These are phyloP conservation scores for Sisyra terminalis DNA, from an alignment of 2,888 invertebrate genomes.

Conservation along the genomic window DNA sequence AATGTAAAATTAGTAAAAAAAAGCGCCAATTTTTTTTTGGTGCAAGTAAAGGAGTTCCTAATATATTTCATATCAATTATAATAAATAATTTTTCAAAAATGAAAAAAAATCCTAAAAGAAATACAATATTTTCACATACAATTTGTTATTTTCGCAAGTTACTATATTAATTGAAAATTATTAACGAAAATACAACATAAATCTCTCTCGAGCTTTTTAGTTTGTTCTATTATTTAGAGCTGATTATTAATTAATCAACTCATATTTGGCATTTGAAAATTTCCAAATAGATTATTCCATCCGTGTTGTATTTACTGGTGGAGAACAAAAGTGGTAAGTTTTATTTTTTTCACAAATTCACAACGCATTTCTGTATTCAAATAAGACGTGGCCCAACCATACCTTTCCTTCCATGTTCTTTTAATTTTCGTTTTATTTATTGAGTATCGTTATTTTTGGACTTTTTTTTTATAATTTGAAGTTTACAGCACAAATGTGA, in stretches of 20 bases:
- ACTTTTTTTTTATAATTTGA: neutral
- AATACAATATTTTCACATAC: too few relatives aligned
- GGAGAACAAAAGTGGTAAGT: neutral
- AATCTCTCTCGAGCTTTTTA: too few relatives aligned
- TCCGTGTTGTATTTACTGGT: conserved; percentile 1
- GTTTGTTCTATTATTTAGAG: too few relatives aligned
- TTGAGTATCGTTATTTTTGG: conserved; percentile 2
- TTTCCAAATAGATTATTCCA: neutral
- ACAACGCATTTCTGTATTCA: too few relatives aligned
- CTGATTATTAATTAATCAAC: too few relatives aligned
- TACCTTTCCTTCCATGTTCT: neutral
- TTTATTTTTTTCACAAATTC: too few relatives aligned
- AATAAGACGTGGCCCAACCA: too few relatives aligned
- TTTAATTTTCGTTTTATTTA: neutral
- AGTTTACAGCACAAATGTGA: too few relatives aligned
- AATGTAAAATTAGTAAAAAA: conserved; percentile 2
- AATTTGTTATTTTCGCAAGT: too few relatives aligned
- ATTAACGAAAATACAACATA: too few relatives aligned
- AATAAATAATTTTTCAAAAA: conserved; percentile 3
- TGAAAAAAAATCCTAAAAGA: neutral
- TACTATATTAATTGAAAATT: too few relatives aligned
- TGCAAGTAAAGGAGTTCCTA: conserved; percentile 23
- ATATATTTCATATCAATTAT: conserved; percentile 26
- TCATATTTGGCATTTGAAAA: neutral
- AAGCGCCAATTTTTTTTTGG: neutral